Conservation (phyloP, 1,140 invertebrate genomes). For the Hydropsyche tenuis region DNA sequence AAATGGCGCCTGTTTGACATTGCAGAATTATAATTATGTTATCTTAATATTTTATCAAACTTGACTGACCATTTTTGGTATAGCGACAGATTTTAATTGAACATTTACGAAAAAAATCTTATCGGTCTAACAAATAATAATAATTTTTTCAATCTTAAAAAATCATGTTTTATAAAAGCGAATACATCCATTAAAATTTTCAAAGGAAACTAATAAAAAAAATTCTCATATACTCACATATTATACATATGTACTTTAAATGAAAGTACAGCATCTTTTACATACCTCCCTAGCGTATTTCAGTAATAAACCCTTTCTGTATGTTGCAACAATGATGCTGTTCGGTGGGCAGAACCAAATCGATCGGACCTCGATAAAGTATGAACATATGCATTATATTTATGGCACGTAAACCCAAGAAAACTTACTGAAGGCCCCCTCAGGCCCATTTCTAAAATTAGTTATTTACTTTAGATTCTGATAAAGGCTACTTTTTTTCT, state of each 20-base stretch:
- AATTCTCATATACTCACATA: background rate
- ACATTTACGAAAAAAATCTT: too few species aligned
- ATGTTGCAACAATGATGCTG: background rate
- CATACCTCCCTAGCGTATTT: background rate
- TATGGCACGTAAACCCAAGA: background rate
- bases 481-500: background rate
- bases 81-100: too few species aligned
- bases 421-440: background rate
- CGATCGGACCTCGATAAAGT: background rate
- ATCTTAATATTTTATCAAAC: too few species aligned
- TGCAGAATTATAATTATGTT: too few species aligned
- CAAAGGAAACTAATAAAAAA: background rate
- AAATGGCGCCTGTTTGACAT: too few species aligned
- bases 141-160: too few species aligned
- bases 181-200: background rate
- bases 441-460: constrained; percentile 1
- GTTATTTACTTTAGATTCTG: constrained; percentile 17
- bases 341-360: background rate
- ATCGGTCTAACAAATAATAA: too few species aligned
- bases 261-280: background rate
- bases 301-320: constrained; percentile 13
- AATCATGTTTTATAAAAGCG: background rate
- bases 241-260: too few species aligned
- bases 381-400: background rate
- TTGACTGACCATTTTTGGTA: too few species aligned